Percentiles rank a stretch among this genome's conserved stretches.
phyloP scores from a whole-genome alignment of 2,888 invertebrate genomes.

The Xanthostigma xanthostigma region DNA sequence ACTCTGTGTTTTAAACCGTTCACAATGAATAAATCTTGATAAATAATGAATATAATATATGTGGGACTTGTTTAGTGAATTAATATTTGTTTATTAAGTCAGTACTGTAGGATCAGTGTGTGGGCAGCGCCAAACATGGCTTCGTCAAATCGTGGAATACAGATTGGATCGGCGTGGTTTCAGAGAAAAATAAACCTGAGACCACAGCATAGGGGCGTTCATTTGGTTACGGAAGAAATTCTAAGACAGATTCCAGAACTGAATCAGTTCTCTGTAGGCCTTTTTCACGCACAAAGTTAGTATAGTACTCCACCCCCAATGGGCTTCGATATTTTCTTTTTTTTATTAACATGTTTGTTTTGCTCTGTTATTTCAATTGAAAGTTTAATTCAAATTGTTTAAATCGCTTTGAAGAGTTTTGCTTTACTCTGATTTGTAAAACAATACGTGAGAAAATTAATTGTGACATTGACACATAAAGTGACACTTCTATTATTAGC shows the following conservation, averaged over 20 bases:
- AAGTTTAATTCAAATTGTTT: no score
- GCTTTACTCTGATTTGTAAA: no score
- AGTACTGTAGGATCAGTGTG: neutral
- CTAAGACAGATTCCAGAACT: conserved; percentile 88
- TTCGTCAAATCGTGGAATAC: conserved; percentile 72
- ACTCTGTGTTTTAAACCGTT: neutral
- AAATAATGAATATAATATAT: conserved; percentile 1
- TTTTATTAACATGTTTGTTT: no score
- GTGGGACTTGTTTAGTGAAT: neutral
- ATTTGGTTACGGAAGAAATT: conserved; percentile 94
- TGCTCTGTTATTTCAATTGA: no score
- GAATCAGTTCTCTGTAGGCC: conserved; percentile 85
- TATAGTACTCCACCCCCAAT: conserved; percentile 20
- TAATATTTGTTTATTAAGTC: no score
- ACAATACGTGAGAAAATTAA: no score
- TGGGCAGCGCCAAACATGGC: conserved; percentile 50
- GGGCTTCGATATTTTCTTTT: no score
- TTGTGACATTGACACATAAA: no score
- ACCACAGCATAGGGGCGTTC: conserved; percentile 92
- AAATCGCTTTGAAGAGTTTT: no score
- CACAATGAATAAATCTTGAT: conserved; percentile 7
- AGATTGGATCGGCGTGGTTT: conserved; percentile 95
- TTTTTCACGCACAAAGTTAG: conserved; percentile 96
- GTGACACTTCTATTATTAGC: no score
- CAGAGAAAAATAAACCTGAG: conserved; percentile 92